Conservation (phyloP, 1,140 invertebrate species). For the Limonius californicus region DNA sequence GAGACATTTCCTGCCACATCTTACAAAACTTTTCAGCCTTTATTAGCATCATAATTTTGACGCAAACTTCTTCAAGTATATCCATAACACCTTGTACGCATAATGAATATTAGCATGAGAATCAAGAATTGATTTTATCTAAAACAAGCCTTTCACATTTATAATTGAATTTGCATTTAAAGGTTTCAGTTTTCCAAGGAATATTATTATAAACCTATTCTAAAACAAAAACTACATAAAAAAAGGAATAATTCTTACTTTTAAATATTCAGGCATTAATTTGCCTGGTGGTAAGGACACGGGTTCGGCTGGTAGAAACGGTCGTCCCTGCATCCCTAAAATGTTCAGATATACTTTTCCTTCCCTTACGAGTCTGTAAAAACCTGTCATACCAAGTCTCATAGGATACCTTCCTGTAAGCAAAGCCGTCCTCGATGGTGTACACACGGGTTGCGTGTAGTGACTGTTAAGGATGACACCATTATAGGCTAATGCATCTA, state of each 20-base stretch:
- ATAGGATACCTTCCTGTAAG: constrained; percentile 69
- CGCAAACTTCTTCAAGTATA: too few relatives aligned
- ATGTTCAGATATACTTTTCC: neutral
- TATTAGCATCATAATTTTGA: too few relatives aligned
- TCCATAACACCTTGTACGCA: too few relatives aligned
- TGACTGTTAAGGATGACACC: constrained; percentile 64
- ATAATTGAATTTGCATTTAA: too few relatives aligned
- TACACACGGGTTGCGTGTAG: constrained; percentile 61
- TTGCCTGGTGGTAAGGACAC: constrained; percentile 56
- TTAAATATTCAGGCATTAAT: constrained; percentile 74
- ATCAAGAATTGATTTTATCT: too few relatives aligned
- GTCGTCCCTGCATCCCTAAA: constrained; percentile 55
- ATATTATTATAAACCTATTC: too few relatives aligned
- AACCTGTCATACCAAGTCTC: constrained; percentile 52
- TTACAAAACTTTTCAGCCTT: too few relatives aligned
- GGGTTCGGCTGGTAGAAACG: constrained; percentile 49
- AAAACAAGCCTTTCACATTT: too few relatives aligned
- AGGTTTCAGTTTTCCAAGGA: too few relatives aligned
- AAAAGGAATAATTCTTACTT: constrained; percentile 37
- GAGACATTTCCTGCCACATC: too few relatives aligned
- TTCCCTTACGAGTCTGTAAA: neutral
- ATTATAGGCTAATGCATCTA: constrained; percentile 61
- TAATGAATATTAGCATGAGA: too few relatives aligned
- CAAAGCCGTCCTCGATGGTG: constrained; percentile 61
- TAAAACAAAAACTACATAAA: too few relatives aligned